These are phyloP conservation scores for Trichopria drosophilae DNA, from an alignment of 2,888 invertebrate species.

Conservation along the genomic window DNA sequence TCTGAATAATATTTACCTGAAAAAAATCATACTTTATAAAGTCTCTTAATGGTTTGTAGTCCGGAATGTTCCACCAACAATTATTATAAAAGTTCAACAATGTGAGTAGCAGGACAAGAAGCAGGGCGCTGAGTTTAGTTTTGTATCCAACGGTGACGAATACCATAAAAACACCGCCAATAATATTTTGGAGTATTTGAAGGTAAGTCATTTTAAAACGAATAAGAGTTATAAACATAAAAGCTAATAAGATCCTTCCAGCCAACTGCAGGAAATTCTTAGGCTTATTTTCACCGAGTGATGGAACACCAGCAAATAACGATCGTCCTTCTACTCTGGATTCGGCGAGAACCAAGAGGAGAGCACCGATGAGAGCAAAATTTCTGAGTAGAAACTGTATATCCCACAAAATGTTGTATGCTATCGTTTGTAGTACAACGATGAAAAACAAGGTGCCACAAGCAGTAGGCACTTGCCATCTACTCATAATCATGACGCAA, in stretches of 20 bases:
- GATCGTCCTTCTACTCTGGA: conserved; percentile 90
- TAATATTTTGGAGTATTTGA: conserved; percentile 88
- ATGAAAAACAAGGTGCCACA: conserved; percentile 93
- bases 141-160: conserved; percentile 97
- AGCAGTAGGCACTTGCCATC: conserved; percentile 88
- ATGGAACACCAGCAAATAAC: conserved; percentile 93
- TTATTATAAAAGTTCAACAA: conserved; percentile 96
- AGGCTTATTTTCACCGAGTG: conserved; percentile 91
- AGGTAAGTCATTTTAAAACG: conserved; percentile 89
- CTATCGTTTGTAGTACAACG: conserved; percentile 92
- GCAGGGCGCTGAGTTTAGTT: conserved; percentile 95
- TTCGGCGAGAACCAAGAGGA: conserved; percentile 94
- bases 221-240: conserved; percentile 97
- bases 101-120: conserved; percentile 86
- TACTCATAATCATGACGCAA: conserved; percentile 91
- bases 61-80: conserved; percentile 96
- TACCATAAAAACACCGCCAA: conserved; percentile 93
- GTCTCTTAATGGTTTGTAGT: conserved; percentile 94
- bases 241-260: conserved; percentile 91
- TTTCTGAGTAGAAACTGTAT: conserved; percentile 95
- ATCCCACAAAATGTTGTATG: conserved; percentile 98
- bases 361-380: conserved; percentile 94
- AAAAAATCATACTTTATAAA: conserved; percentile 99
- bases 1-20: too few species aligned
- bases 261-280: conserved; percentile 95